These are phyloP conservation scores for Neria commutata DNA, from an alignment of 2,888 invertebrate genomes.

Conservation along the genomic window DNA sequence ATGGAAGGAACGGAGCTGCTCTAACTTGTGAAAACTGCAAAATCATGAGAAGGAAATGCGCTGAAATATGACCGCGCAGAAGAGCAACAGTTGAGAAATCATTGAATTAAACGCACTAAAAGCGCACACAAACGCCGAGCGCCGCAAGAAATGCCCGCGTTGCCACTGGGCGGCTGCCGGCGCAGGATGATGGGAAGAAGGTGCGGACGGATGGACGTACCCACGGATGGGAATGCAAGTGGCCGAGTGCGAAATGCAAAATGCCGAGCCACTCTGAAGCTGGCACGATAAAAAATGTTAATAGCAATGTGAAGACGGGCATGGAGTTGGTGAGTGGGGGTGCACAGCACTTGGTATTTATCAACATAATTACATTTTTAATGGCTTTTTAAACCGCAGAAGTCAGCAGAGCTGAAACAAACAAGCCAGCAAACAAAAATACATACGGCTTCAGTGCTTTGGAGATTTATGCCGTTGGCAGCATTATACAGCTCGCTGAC, in stretches of 20 bases:
- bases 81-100: slow-evolving; percentile 12
- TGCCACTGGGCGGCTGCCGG: slow-evolving; percentile 3
- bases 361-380: slow-evolving; percentile 59
- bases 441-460: neutral
- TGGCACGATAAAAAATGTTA: no score
- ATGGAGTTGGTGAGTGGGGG: no score
- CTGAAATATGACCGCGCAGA: slow-evolving; percentile 3
- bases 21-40: slow-evolving; percentile 1
- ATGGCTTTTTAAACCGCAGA: slow-evolving; percentile 57
- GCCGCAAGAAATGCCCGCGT: slow-evolving; percentile 22
- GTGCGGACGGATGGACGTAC: no score
- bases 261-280: no score
- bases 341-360: slow-evolving; percentile 45
- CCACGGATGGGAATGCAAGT: neutral
- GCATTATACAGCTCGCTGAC: slow-evolving; percentile 21
- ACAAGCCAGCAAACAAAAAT: slow-evolving; percentile 26
- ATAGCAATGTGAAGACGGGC: no score
- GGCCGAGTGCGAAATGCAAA: neutral
- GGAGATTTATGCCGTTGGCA: slow-evolving; percentile 9
- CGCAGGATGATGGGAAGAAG: slow-evolving; percentile 6
- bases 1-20: neutral
- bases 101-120: slow-evolving; percentile 19
- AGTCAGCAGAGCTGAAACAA: slow-evolving; percentile 16
- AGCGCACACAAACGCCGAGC: slow-evolving; percentile 11
- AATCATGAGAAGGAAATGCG: slow-evolving; percentile 6